phyloP scores from a whole-genome alignment of 2,797 vertebrate species.

The Remorina albescens region DNA sequence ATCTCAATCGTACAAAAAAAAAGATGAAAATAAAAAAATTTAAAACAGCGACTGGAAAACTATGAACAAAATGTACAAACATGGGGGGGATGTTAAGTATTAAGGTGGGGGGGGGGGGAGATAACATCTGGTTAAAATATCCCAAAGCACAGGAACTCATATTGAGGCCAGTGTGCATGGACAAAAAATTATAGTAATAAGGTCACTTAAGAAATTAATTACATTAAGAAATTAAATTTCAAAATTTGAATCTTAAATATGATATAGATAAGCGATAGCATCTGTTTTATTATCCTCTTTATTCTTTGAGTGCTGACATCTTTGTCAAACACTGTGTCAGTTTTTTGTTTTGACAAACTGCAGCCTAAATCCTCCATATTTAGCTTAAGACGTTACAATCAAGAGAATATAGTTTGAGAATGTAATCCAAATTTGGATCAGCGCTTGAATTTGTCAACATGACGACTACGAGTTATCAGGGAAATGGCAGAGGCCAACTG shows the following conservation, averaged over 20 bases:
- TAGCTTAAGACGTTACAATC: constrained; percentile 72
- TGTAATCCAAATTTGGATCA: constrained; percentile 63
- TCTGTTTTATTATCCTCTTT: constrained; percentile 60
- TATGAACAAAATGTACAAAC: constrained; percentile 89
- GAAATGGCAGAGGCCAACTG: constrained; percentile 38
- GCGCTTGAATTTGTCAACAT: constrained; percentile 50
- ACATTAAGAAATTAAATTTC: constrained; percentile 77
- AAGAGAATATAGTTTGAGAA: constrained; percentile 66
- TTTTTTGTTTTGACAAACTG: constrained; percentile 81
- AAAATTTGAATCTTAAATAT: constrained; percentile 78
- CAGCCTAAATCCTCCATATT: constrained; percentile 71
- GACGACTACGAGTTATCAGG: constrained; percentile 43
- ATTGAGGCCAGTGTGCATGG: constrained; percentile 58
- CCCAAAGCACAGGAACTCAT: constrained; percentile 63
- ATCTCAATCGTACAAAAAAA: constrained; percentile 81
- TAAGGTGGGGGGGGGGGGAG: constrained; percentile 47
- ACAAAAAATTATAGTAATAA: constrained; percentile 77
- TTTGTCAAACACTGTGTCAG: constrained; percentile 66
- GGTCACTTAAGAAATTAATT: constrained; percentile 85
- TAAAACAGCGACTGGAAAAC: constrained; percentile 83
- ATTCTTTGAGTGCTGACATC: constrained; percentile 71
- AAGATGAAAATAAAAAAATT: constrained; percentile 65
- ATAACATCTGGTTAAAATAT: constrained; percentile 66
- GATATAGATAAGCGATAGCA: constrained; percentile 70
- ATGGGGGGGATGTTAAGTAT: constrained; percentile 66